phyloP scores from a whole-genome alignment of 2,888 invertebrate genomes.

The Tenthredo amoena region DNA sequence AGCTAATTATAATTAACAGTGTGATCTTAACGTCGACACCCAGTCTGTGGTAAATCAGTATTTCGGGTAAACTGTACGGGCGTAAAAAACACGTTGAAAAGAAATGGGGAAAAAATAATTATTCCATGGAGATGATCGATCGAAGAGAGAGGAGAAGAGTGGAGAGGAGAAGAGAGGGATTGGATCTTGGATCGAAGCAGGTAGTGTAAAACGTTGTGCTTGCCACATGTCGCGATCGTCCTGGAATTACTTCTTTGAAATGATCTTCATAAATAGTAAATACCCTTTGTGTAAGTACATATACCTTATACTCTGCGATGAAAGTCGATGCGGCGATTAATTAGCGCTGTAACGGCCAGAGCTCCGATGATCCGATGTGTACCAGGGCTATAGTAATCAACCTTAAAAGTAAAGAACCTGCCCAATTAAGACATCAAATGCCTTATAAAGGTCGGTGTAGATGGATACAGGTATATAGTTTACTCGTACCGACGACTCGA shows the following conservation, averaged over 20 bases:
- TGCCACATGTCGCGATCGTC: constrained; percentile 53
- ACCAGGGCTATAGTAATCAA: constrained; percentile 36
- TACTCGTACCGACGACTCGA: background rate
- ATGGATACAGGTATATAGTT: background rate
- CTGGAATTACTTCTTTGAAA: constrained; percentile 37
- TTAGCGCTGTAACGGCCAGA: constrained; percentile 42
- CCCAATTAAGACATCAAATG: constrained; percentile 76
- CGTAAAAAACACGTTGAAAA: background rate
- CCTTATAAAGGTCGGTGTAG: constrained; percentile 59
- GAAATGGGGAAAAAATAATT: background rate
- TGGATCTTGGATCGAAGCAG: background rate
- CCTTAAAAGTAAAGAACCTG: constrained; percentile 58
- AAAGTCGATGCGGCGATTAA: constrained; percentile 47
- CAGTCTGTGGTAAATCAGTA: background rate
- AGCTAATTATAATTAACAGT: background rate
- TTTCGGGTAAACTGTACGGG: background rate
- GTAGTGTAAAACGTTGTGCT: constrained; percentile 10
- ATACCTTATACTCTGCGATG: background rate
- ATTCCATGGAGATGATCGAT: background rate
- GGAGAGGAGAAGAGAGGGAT: background rate
- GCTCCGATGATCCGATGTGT: background rate
- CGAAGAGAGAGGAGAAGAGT: background rate
- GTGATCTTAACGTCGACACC: background rate
- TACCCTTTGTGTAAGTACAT: constrained; percentile 23
- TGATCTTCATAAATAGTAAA: constrained; percentile 50